A percentile compares a stretch with the other conserved stretches of the same genome.
Conservation (phyloP, 1,140 invertebrate genomes). For the Diabrotica virgifera region DNA sequence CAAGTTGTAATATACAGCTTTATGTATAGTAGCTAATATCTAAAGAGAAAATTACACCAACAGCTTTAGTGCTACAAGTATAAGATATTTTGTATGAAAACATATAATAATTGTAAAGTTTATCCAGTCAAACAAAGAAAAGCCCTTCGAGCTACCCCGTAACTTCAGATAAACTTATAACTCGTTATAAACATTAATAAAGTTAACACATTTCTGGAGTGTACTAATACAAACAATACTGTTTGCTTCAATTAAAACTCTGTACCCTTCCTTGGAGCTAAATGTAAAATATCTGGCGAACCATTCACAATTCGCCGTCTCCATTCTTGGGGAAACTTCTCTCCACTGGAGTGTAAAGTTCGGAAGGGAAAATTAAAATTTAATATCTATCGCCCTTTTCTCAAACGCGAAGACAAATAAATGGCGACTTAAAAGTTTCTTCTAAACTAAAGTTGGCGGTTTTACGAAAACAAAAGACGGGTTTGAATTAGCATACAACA, state of each 20-base stretch:
- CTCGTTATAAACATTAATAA: neutral
- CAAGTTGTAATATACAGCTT: too few relatives aligned
- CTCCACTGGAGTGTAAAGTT: slow-evolving; percentile 20
- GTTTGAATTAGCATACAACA: slow-evolving; percentile 32
- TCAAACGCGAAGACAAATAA: slow-evolving; percentile 27
- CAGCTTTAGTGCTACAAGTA: too few relatives aligned
- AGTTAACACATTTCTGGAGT: neutral
- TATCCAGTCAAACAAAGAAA: too few relatives aligned
- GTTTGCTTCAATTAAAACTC: slow-evolving; percentile 13
- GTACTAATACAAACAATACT: slow-evolving; percentile 12
- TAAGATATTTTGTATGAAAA: too few relatives aligned
- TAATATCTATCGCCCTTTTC: slow-evolving; percentile 32
- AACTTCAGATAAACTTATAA: too few relatives aligned
- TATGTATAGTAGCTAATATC: too few relatives aligned
- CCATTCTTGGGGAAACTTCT: slow-evolving; percentile 1
- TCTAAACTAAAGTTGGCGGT: slow-evolving; percentile 21
- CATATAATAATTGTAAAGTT: too few relatives aligned
- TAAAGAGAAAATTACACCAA: too few relatives aligned
- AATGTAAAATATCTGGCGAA: neutral
- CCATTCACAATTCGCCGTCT: slow-evolving; percentile 1
- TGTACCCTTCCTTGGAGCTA: neutral
- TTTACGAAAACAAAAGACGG: slow-evolving; percentile 29
- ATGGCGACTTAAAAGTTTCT: slow-evolving; percentile 26
- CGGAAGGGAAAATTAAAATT: slow-evolving; percentile 33
- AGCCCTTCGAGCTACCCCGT: too few relatives aligned